Evolutionary conservation across 2,797 vertebrate genomes (phyloP), one percentile per base, ranked within the genome.

Genomic region (Xenentodon cancila): DNA sequence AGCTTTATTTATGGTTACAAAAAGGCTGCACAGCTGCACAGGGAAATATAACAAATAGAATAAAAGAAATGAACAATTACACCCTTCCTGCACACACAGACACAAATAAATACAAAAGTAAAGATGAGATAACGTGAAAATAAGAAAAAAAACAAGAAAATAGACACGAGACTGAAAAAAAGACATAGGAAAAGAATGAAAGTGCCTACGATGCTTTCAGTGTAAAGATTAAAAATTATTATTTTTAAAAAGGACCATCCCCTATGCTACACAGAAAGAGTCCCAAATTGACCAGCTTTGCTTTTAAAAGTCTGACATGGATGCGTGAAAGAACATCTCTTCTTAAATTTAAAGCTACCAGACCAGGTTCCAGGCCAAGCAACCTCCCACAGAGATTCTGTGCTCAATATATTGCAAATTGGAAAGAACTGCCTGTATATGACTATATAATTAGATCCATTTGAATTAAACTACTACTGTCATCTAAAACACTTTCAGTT

Each of bases 291-390:
- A 32, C 11, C 9, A 37, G 9, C 11, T 37, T 13, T 1, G 9
- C 11, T 12, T 37, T 37, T 37, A 3, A 12, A 37, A 37, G 11
- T 37, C 11, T 12, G 34, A 12, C 9, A 12, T 3, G 2, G 11
- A 46, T 7, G 4, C 4, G 57, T 22, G 37, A 42, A n/a, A 21
- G 12, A 1, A 63, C 20, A 43, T 56, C 17, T 37, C n/a, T 40
- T 49, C 17, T 61, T 6, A 67, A 49, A 58, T 44, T 25, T 47
- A 27, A 68, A 67, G 9, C 4, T 0, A 59, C 18, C 15, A 27
- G 44, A 67, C 19, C n/a, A 47, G 0, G 30, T 48, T 19, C 55
- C 32, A 21, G 16, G 8, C 53, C 6, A 12, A 20, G 2, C 12
- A 46, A 51, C 5, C 18, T 7, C 15, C 18, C 12, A 9, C 8